Percentiles rank a stretch among this genome's conserved stretches.
Evolutionary conservation across 2,888 invertebrate genomes (phyloP).

Genomic region (Empis stercorea): DNA sequence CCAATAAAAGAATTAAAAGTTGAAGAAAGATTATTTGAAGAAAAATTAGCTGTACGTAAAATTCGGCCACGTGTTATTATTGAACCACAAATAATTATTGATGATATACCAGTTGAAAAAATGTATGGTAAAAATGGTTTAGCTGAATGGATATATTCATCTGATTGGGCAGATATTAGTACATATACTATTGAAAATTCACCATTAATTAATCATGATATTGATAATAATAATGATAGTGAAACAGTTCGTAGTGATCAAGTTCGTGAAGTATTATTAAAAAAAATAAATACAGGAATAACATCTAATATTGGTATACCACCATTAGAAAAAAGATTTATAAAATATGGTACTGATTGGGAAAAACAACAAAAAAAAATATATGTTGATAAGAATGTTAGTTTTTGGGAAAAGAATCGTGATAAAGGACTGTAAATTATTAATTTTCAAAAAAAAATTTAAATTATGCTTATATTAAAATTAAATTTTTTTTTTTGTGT

Average conservation of each 20-base stretch:
- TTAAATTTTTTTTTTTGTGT: background rate
- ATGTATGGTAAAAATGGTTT: constrained; percentile 13
- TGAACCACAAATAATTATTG: constrained; percentile 15
- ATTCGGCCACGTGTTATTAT: constrained; percentile 11
- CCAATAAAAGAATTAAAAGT: constrained; percentile 9
- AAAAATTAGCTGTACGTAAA: constrained; percentile 11
- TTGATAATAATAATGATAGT: too few relatives aligned
- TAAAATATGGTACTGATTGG: too few relatives aligned
- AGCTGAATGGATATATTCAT: constrained; percentile 14
- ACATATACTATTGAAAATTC: constrained; percentile 3
- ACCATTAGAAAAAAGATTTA: too few relatives aligned
- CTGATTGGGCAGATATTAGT: constrained; percentile 14
- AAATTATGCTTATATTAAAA: too few relatives aligned
- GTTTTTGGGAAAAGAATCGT: background rate
- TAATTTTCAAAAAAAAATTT: background rate
- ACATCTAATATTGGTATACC: too few relatives aligned
- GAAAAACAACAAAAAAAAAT: too few relatives aligned
- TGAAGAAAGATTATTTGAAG: constrained; percentile 12
- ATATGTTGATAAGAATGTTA: too few relatives aligned
- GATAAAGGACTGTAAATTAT: constrained; percentile 7
- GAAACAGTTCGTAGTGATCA: too few relatives aligned
- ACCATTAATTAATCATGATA: too few relatives aligned
- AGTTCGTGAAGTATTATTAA: too few relatives aligned
- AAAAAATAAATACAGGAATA: too few relatives aligned
- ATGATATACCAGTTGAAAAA: constrained; percentile 13